Evolutionary conservation across 2,797 vertebrate species (phyloP).

Genomic region (Synanceia verrucosa): DNA sequence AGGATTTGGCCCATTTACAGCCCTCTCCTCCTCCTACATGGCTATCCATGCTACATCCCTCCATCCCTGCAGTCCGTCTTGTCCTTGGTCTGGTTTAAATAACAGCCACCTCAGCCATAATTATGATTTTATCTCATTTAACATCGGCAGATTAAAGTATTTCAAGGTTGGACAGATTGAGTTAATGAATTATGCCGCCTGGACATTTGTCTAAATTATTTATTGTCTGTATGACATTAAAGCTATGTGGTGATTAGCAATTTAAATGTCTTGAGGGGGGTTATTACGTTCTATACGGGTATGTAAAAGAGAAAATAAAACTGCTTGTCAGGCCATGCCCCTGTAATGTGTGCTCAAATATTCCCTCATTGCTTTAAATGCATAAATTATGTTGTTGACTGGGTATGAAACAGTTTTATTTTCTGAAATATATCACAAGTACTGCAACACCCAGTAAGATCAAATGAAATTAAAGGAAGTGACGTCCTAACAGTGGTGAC

Average conservation of each 20-base stretch:
- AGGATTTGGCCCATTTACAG: constrained; percentile 68
- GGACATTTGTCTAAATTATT: constrained; percentile 83
- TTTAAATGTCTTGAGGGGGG: constrained; percentile 75
- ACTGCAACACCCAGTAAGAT: constrained; percentile 47
- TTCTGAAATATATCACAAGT: constrained; percentile 60
- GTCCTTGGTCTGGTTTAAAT: constrained; percentile 78
- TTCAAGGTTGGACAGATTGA: constrained; percentile 77
- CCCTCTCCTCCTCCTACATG: constrained; percentile 22
- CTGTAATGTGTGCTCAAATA: constrained; percentile 76
- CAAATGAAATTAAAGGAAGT: constrained; percentile 48
- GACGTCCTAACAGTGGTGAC: constrained; percentile 13
- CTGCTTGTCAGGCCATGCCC: constrained; percentile 70
- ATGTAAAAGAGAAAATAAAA: constrained; percentile 63
- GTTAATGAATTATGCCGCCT: constrained; percentile 75
- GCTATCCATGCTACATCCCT: constrained; percentile 38
- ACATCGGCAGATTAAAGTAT: constrained; percentile 71
- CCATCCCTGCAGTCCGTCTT: constrained; percentile 54
- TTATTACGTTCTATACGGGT: constrained; percentile 65
- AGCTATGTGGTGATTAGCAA: constrained; percentile 81
- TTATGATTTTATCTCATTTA: constrained; percentile 77
- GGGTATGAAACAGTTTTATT: constrained; percentile 69
- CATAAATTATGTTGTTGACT: constrained; percentile 76
- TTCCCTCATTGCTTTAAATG: constrained; percentile 63
- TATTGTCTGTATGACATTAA: constrained; percentile 78
- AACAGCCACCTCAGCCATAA: constrained; percentile 66